Evolutionary conservation across 2,888 invertebrate species (phyloP), one percentile per base, ranked within the genome.

Genomic region (Erebia epiphron): DNA sequence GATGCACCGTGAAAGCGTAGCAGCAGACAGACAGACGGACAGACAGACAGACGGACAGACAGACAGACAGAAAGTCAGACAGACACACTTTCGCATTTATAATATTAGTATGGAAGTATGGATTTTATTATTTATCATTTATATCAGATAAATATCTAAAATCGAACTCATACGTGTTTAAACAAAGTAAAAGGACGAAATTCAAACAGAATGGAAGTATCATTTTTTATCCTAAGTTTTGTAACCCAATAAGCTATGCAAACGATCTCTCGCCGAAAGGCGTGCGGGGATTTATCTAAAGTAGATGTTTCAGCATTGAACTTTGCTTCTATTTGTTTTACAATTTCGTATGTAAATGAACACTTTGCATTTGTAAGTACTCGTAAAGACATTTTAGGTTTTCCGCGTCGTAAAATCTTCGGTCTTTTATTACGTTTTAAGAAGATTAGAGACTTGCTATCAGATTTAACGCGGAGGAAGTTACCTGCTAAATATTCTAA

Each of bases 391-490:
- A 74, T 69, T 71, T 70, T 70, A 71, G 69, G 69, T 64, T 75
- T 71, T 58, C 60, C 73, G 67, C 63, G 41, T 70, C 68, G 67
- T 70, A 70, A 72, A 67, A 72, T 73, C 70, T 71, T 71, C 62
- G 68, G 61, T 64, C 67, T 67, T 67, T 67, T 67, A 67, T 74
- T 68, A 73, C 67, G 71, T 73, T 62, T 65, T 61, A 61, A 71
- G 67, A 69, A 73, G 70, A 73, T 74, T 70, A 69, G 72, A 68
- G 68, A 35, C 66, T 70, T 70, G 56, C 68, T 69, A 67, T 71
- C 52, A 68, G 70, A 62, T 72, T 72, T 70, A 62, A 49, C 60
- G 35, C 54, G 41, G 21, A 58, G 78, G 79, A 80, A 81, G 46
- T 58, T 26, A 56, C 35, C 11, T 18, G 18, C 26, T 60, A 16